Evolutionary conservation across 2,888 invertebrate genomes (phyloP).

Genomic region (Nesidiocoris tenuis): DNA sequence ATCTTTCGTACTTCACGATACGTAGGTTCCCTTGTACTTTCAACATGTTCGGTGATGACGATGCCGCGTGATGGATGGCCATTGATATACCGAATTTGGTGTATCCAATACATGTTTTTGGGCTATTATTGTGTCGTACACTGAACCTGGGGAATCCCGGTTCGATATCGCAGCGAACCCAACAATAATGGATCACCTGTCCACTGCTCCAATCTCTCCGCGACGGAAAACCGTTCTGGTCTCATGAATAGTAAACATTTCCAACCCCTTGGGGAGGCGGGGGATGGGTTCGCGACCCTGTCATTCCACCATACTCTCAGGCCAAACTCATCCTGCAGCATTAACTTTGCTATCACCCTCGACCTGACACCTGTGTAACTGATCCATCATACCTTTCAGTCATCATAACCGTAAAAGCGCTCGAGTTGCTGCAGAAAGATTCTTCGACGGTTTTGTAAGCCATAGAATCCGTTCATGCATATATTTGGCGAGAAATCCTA

Average conservation of each 20-base stretch:
- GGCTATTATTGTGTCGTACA: background rate
- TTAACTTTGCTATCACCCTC: background rate
- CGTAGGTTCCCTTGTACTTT: background rate
- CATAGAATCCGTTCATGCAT: too few species aligned
- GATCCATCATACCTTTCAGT: background rate
- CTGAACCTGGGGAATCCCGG: background rate
- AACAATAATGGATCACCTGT: slow-evolving; percentile 32
- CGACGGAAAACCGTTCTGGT: background rate
- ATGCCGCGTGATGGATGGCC: slow-evolving; percentile 15
- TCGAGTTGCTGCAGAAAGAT: too few species aligned
- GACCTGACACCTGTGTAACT: background rate
- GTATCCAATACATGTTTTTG: background rate
- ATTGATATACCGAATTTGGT: background rate
- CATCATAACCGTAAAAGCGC: background rate
- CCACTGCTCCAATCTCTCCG: slow-evolving; percentile 16
- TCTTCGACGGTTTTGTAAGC: too few species aligned
- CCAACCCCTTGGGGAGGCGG: background rate
- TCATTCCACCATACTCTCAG: background rate
- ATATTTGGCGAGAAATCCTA: too few species aligned
- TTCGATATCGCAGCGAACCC: background rate
- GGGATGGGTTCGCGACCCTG: too few species aligned
- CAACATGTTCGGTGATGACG: slow-evolving; percentile 10
- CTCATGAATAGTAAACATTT: slow-evolving; percentile 33
- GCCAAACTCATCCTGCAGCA: background rate
- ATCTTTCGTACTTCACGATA: background rate